Evolutionary conservation across 1,140 invertebrate genomes (phyloP), one percentile per base, ranked within the genome.

Genomic region (Drosophila rufa): DNA sequence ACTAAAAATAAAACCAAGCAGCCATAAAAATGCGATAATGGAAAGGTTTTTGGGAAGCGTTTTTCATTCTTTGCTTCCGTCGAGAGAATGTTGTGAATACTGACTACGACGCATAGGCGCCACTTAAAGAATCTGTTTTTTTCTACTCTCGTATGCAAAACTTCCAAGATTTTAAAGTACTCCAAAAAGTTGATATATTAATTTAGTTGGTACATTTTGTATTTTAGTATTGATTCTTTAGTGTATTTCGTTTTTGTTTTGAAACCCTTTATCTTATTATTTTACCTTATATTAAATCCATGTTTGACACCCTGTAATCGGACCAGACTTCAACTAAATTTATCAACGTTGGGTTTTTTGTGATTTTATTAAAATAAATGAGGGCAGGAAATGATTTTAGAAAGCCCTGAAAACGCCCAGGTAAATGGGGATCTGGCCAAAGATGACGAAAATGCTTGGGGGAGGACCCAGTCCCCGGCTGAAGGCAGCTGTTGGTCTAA

Each of bases 401-500:
- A 67, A 64, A 61, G 79, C 36, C 56, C 64, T 67, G 64, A 61
- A 55, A 80, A 80, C 84, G 80, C 84, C 73, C 77, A 78, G 73
- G 71, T 87, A 89, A 87, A 84, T 89, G 83, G 73, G 38, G 57
- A 59, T 66, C 76, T 62, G 58, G 55, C 45, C 69, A 79, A 82
- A 75, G 65, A 69, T 86, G 75, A 87, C 75, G 59, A 87, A 86
- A 86, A 82, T 86, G 57, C 22, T 56, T n/a, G 46, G 25, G 36
- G 46, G n/a, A 42, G 40, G 15, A 36, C 40, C 51, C 48, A 12
- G 40, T 25, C 40, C 56, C 22, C 33, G n/a, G 15, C n/a, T 79
- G 84, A 89, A 90, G 84, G 81, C 77, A 80, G 84, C 85, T 79
- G 80, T 89, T 84, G 84, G 84, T 77, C 74, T 84, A 87, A 89